Conservation (phyloP, 1,140 invertebrate species). For the Cotesia vestalis region DNA sequence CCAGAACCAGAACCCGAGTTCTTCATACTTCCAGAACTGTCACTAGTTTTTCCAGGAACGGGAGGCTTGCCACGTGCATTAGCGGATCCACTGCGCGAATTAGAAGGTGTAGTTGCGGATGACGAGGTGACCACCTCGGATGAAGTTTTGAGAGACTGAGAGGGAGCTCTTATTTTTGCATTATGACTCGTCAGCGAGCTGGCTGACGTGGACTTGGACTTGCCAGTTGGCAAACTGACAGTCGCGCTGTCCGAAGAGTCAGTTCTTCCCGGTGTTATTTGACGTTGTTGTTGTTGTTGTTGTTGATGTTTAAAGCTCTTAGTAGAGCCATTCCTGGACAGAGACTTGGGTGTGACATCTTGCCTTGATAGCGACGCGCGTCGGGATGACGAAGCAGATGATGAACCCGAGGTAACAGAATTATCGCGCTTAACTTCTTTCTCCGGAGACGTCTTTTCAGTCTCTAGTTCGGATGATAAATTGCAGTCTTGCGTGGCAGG, state of each 20-base stretch:
- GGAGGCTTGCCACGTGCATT: conserved; percentile 63
- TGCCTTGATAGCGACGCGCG: neutral
- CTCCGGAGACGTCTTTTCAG: too few species aligned
- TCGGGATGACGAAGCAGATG: conserved; percentile 9
- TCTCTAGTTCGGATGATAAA: too few species aligned
- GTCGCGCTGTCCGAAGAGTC: conserved; percentile 53
- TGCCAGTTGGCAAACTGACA: conserved; percentile 62
- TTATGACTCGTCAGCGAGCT: conserved; percentile 58
- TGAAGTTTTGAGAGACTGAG: conserved; percentile 19
- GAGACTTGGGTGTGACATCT: conserved; percentile 25
- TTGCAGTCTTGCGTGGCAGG: too few species aligned
- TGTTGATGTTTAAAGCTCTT: conserved; percentile 52
- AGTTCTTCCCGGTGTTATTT: conserved; percentile 50
- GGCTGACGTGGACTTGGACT: conserved; percentile 58
- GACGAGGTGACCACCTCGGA: conserved; percentile 12
- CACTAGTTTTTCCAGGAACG: conserved; percentile 54
- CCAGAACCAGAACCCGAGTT: conserved; percentile 43
- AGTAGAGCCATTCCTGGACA: conserved; percentile 43
- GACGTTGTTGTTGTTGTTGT: conserved; percentile 48
- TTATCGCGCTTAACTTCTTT: conserved; percentile 10
- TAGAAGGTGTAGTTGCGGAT: conserved; percentile 43
- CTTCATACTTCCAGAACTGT: conserved; percentile 51
- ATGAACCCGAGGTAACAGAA: conserved; percentile 10
- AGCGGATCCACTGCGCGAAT: conserved; percentile 49
- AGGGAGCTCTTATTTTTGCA: conserved; percentile 60